A percentile compares a stretch with the other conserved stretches of the same genome.
These are phyloP conservation scores for Pinna nobilis DNA, from an alignment of 1,140 invertebrate genomes.

Conservation along the genomic window DNA sequence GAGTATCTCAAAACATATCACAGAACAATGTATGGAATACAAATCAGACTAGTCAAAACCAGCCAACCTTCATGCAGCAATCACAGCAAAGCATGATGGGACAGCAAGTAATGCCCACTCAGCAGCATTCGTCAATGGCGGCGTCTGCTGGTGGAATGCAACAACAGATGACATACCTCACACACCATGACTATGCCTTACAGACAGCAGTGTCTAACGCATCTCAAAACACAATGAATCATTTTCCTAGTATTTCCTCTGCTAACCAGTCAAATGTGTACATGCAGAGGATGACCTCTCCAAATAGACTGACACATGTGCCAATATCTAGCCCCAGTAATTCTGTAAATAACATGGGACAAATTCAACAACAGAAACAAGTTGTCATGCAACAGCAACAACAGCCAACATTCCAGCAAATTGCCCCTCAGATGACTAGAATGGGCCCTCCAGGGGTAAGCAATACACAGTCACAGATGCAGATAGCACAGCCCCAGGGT, in stretches of 20 bases:
- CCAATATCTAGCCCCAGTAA: slow-evolving; percentile 44
- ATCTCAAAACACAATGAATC: not conserved
- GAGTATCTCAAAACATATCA: slow-evolving; percentile 30
- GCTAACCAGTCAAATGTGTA: slow-evolving; percentile 31
- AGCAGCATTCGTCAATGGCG: slow-evolving; percentile 75
- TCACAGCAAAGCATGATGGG: slow-evolving; percentile 12
- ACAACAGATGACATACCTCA: slow-evolving; percentile 44
- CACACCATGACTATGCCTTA: slow-evolving; percentile 56
- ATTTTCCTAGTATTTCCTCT: slow-evolving; percentile 14
- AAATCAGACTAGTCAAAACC: slow-evolving; percentile 39
- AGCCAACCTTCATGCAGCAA: slow-evolving; percentile 32
- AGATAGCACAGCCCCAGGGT: slow-evolving; percentile 27
- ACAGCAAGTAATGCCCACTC: slow-evolving; percentile 33
- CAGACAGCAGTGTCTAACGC: slow-evolving; percentile 21
- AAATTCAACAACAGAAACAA: slow-evolving; percentile 43
- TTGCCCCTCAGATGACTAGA: slow-evolving; percentile 41
- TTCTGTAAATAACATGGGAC: slow-evolving; percentile 41
- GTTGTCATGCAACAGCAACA: slow-evolving; percentile 10
- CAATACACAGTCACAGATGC: slow-evolving; percentile 14
- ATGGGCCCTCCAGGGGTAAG: slow-evolving; percentile 11
- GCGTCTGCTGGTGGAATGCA: slow-evolving; percentile 35
- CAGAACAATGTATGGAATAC: slow-evolving; percentile 39
- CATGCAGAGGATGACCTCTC: slow-evolving; percentile 50
- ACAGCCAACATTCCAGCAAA: slow-evolving; percentile 29
- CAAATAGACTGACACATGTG: slow-evolving; percentile 43